A percentile compares a stretch with the other conserved stretches of the same genome.
Conservation (phyloP, 2,888 invertebrate genomes). For the Eucera pruinosa region DNA sequence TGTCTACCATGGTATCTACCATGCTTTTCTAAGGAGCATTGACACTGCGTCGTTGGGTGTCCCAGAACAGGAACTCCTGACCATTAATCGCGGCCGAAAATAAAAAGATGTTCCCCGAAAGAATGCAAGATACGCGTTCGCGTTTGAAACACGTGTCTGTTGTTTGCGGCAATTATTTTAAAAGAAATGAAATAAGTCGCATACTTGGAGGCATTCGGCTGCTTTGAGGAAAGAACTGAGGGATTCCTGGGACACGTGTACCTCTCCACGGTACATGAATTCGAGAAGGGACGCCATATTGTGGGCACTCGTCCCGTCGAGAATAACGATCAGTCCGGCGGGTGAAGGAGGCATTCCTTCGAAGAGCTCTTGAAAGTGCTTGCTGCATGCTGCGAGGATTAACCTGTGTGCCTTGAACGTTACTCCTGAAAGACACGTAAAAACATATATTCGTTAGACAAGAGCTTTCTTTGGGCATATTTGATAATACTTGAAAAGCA, state of each 20-base stretch:
- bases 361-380: conserved; percentile 96
- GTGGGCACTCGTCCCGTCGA: conserved; percentile 95
- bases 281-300: conserved; percentile 96
- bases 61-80: conserved; percentile 44
- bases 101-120: conserved; percentile 32
- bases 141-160: conserved; percentile 35
- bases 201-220: conserved; percentile 94
- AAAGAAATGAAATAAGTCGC: conserved; percentile 55
- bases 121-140: conserved; percentile 22
- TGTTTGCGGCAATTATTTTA: conserved; percentile 61
- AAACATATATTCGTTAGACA: conserved; percentile 17
- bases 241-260: conserved; percentile 96
- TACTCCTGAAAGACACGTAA: conserved; percentile 87
- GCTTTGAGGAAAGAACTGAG: conserved; percentile 96
- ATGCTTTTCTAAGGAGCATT: not conserved
- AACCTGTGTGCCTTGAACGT: conserved; percentile 96
- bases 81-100: conserved; percentile 52
- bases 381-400: conserved; percentile 96
- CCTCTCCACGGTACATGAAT: conserved; percentile 98
- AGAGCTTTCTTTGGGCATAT: no score
- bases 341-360: conserved; percentile 93
- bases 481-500: no score
- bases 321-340: conserved; percentile 93
- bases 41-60: not conserved
- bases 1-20: not conserved